Percentiles rank a stretch among this genome's conserved stretches.
Evolutionary conservation across 2,113 vertebrate genomes (phyloP).

Genomic region (Amphilophus citrinellus): DNA sequence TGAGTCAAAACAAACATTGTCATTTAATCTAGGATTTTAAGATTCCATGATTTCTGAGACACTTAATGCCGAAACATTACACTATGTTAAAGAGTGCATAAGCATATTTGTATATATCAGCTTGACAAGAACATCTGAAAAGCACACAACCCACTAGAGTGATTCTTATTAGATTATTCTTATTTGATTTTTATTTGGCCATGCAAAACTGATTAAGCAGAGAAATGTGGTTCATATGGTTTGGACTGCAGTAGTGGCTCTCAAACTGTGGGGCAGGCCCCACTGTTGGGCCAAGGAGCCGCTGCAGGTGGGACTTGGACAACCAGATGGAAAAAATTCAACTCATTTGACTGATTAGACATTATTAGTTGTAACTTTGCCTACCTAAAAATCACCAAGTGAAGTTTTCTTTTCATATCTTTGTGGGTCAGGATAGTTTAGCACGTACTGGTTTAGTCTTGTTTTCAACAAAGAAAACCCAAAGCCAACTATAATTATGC

Average conservation of each 20-base stretch:
- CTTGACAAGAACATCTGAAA: constrained; percentile 5
- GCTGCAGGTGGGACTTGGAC: neutral
- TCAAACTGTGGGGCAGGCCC: neutral
- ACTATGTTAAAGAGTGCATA: neutral
- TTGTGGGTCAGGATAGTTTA: neutral
- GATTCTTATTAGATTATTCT: neutral
- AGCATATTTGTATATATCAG: neutral
- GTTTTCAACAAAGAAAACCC: neutral
- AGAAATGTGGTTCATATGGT: neutral
- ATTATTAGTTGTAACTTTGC: neutral
- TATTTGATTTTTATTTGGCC: neutral
- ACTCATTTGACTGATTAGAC: neutral
- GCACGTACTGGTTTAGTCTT: neutral
- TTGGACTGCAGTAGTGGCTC: neutral
- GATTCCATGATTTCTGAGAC: neutral
- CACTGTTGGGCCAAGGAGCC: neutral
- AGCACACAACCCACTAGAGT: neutral
- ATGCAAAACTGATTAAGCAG: neutral
- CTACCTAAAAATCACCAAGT: neutral
- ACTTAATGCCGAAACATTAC: neutral
- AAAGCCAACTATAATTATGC: neutral
- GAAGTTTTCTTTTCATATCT: neutral
- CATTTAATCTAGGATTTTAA: neutral
- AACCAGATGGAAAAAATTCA: neutral
- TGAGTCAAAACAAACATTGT: neutral